Percentiles rank a stretch among this genome's conserved stretches.
These are phyloP conservation scores for Clarias magur DNA, from an alignment of 2,113 vertebrate genomes.

Conservation along the genomic window DNA sequence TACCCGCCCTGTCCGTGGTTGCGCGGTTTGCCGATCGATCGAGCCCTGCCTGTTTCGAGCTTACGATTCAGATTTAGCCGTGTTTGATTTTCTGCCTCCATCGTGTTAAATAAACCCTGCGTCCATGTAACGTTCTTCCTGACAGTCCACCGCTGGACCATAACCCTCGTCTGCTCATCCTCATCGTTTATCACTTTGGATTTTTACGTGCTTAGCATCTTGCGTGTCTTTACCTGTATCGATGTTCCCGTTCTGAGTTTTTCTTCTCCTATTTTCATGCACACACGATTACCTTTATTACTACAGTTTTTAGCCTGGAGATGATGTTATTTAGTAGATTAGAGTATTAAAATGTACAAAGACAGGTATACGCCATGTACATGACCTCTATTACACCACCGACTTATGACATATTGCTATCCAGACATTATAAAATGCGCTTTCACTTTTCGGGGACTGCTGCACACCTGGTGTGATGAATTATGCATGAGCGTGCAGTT, in stretches of 20 bases:
- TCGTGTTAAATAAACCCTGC: too few relatives aligned
- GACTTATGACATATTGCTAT: slow-evolving; percentile 6
- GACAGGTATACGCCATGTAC: not conserved
- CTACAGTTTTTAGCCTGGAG: not conserved
- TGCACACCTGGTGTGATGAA: slow-evolving; percentile 12
- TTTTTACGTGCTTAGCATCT: not conserved
- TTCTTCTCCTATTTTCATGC: not conserved
- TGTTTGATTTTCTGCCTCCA: too few relatives aligned
- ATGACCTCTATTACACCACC: not conserved
- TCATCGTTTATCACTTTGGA: not conserved
- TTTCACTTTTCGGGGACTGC: not conserved
- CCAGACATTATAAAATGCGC: not conserved
- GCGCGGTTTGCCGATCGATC: too few relatives aligned
- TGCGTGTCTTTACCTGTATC: not conserved
- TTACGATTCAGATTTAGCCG: too few relatives aligned
- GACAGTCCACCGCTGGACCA: not conserved
- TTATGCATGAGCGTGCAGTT: not conserved
- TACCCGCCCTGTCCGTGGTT: too few relatives aligned
- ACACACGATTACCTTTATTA: not conserved
- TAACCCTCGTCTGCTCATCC: not conserved
- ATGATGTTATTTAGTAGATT: not conserved
- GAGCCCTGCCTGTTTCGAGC: too few relatives aligned
- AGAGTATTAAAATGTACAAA: not conserved
- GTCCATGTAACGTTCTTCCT: too few relatives aligned
- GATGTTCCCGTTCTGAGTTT: not conserved